Base-by-base conservation (phyloP, 2,113 vertebrate genomes). In the Sapajus apella region DNA sequence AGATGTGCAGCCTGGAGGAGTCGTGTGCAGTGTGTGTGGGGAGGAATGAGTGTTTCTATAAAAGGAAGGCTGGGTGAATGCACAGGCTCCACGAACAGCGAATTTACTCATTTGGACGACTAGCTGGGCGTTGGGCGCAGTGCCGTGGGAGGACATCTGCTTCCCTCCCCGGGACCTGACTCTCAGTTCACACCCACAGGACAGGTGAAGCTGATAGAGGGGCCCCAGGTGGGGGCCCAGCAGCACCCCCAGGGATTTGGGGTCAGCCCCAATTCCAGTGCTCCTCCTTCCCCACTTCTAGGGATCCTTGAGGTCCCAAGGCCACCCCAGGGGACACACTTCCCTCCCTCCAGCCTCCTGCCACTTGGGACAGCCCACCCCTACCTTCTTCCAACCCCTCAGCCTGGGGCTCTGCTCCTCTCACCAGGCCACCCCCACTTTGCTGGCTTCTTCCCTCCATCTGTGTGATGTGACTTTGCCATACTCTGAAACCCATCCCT, bases 31-130 rank as follows among this genome's bases (percentile, higher is more conserved):
- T 13, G 93, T 45, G 73, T 73, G 95, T 81, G 93, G 95, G 93
- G 95, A 87, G 93, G 79, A 55, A 20, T 0, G 32, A 75, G 89
- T 9, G 47, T 86, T 96, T 95, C 97, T 97, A 97, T 97, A 97
- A 97, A 97, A 97, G 94, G 97, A 56, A 97, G 73, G 52, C 82
- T 61, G 90, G 52, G 79, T 55, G 94, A 94, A 68, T 14, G 82
- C 70, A 77, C 75, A 43, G 70, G 66, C 88, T 83, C 81, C 5
- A 6, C 1, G 10, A 72, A 40, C 55, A 76, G 68, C 70, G 50
- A 58, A 66, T 68, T 73, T 27, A 70, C 58, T 50, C 1, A 73
- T 81, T 93, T 58, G 27, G 61, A 73, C 25, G 17, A 9, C 56
- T 56, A 5, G 87, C 58, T 18, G 43, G 82, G 70, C 61, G 23